Evolutionary conservation across 1,140 invertebrate species (phyloP), one percentile per base, ranked within the genome.

Genomic region (Maniola jurtina): DNA sequence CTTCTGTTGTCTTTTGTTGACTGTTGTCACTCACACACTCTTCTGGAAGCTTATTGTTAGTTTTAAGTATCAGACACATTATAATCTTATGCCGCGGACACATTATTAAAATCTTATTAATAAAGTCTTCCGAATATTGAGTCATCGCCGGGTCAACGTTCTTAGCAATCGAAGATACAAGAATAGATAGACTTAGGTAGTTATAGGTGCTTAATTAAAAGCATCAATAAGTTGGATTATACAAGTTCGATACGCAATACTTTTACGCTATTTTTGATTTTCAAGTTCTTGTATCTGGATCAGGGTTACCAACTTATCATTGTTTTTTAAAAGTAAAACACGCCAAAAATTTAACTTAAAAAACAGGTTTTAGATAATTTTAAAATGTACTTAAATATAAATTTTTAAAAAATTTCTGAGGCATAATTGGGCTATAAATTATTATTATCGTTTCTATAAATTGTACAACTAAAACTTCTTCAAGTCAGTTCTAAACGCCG

Each of bases 91-190:
- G 64, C 16, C 55, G n/a, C 11, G 13, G 38, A 16, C 36, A 57
- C 55, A 57, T 25, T 25, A 25, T 25, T 25, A 25, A 25, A 25
- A 25, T 25, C 55, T 57, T 34, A 38, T 57, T 34, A 57, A 57
- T 57, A 34, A 38, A 57, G 35, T 38, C 34, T 75, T 64, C 55
- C 50, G 47, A 66, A 66, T 66, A 64, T 50, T 84, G 78, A 79
- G 55, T 81, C 80, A 80, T 14, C 73, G 54, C 25, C 25, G 25
- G 79, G 65, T 67, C 65, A 67, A 61, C 25, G 65, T n/a, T 61
- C 65, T 67, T 42, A 57, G 40, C 42, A 55, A 57, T 57, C 35
- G 63, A 55, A 13, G 25, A 65, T 65, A 48, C 59, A n/a, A 7
- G 60, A 67, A 61, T 67, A 67, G 65, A 67, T 64, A 64, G 61